Conservation (phyloP, 1,140 invertebrate genomes). For the Scaptomyza pallida region DNA sequence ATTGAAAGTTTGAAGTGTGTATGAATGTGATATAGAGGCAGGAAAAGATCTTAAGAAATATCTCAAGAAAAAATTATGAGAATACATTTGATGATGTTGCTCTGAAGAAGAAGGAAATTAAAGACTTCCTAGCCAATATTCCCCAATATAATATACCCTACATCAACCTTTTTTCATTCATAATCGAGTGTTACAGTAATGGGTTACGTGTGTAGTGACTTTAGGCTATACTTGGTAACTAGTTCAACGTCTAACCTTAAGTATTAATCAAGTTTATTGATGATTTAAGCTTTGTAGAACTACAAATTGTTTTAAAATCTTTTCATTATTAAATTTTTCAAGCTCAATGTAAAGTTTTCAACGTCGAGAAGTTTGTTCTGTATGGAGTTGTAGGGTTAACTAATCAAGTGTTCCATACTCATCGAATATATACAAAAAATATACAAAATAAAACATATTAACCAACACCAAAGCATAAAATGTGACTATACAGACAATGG, state of each 20-base stretch:
- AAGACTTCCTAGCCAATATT: no score
- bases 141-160: no score
- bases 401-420: conserved; percentile 17
- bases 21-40: neutral
- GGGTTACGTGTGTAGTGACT: no score
- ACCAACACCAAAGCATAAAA: conserved; percentile 58
- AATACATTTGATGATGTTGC: neutral
- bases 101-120: no score
- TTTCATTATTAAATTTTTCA: no score
- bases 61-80: conserved; percentile 11
- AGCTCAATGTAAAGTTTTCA: neutral
- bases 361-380: conserved; percentile 31
- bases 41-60: neutral
- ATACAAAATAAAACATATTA: conserved; percentile 9
- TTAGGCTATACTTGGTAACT: no score
- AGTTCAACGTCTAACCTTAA: no score
- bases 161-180: no score
- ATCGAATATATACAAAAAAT: conserved; percentile 8
- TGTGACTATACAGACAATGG: conserved; percentile 50
- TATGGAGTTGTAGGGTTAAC: conserved; percentile 31
- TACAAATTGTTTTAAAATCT: neutral
- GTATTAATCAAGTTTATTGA: no score
- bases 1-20: neutral
- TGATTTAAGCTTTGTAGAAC: no score
- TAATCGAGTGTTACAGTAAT: no score